Evolutionary conservation across 2,113 vertebrate genomes (phyloP).

Genomic region (Calidris pugnax): DNA sequence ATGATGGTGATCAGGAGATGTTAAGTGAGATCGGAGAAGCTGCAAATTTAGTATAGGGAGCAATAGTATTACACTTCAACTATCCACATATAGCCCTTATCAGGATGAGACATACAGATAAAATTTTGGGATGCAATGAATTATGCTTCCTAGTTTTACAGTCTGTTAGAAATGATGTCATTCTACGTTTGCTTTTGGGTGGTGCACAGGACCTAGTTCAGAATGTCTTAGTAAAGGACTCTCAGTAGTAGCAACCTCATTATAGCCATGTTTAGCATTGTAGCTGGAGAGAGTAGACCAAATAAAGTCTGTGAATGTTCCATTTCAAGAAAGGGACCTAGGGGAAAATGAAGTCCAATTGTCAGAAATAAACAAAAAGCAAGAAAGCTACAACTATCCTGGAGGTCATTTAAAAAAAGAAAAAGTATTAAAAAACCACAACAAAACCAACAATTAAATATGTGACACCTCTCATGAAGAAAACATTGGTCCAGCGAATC

Average conservation of each 20-base stretch:
- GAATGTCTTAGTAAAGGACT: neutral
- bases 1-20: neutral
- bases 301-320: neutral
- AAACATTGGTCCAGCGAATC: neutral
- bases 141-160: neutral
- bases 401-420: neutral
- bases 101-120: neutral
- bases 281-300: neutral
- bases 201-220: neutral
- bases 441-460: neutral
- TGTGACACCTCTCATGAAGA: neutral
- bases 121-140: neutral
- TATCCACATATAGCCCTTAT: neutral
- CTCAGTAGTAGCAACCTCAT: neutral
- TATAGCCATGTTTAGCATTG: neutral
- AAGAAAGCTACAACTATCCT: neutral
- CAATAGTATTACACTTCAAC: neutral
- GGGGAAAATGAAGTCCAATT: neutral
- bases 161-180: neutral
- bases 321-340: neutral
- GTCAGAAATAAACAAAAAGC: neutral
- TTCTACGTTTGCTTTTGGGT: neutral
- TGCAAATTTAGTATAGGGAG: neutral
- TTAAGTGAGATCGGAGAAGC: neutral
- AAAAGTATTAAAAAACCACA: neutral